Conservation (phyloP, 2,113 vertebrate genomes). For the Toxostoma redivivum region DNA sequence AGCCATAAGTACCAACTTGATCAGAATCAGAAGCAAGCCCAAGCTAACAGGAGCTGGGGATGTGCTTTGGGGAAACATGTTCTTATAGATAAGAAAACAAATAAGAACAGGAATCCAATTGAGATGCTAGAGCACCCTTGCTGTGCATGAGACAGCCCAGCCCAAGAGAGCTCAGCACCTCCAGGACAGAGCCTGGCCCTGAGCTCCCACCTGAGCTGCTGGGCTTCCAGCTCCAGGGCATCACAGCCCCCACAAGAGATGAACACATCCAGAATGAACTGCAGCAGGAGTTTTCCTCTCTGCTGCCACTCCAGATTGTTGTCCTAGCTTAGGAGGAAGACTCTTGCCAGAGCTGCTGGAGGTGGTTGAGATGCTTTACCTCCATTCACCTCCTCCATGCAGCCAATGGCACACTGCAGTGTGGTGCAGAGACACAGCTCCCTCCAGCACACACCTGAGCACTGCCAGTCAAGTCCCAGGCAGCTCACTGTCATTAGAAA, state of each 20-base stretch:
- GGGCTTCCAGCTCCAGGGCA: neutral
- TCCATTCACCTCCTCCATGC: neutral
- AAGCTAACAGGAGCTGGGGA: neutral
- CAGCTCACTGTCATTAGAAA: constrained; percentile 63
- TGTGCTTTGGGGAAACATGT: neutral
- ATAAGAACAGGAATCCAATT: neutral
- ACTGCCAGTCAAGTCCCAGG: constrained; percentile 31
- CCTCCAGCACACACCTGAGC: constrained; percentile 49
- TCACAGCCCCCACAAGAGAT: neutral
- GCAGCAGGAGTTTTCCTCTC: neutral
- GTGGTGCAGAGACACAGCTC: neutral
- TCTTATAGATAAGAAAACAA: neutral
- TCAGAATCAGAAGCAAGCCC: constrained; percentile 39
- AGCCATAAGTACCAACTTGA: constrained; percentile 35
- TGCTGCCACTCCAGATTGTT: neutral
- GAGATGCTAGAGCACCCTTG: neutral
- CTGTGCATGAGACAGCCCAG: neutral
- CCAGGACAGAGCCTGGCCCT: neutral
- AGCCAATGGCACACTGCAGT: neutral
- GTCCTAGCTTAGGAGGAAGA: neutral
- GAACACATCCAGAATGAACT: neutral
- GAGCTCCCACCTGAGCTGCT: neutral
- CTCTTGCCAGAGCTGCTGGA: neutral
- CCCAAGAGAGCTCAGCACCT: neutral
- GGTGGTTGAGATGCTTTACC: neutral